Evolutionary conservation across 2,797 vertebrate genomes (phyloP).

Genomic region (Ataeniobius toweri): DNA sequence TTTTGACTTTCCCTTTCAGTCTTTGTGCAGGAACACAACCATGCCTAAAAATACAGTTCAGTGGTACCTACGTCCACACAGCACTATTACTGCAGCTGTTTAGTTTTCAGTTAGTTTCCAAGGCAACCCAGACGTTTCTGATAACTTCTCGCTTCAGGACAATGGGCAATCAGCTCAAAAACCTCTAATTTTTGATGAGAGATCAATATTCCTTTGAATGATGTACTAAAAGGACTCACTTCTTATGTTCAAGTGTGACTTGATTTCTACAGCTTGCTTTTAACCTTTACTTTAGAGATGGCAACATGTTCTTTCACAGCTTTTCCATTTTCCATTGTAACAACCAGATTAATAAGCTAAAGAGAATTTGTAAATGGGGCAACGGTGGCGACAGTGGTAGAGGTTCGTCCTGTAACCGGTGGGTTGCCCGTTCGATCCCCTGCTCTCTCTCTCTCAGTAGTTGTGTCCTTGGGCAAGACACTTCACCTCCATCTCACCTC

Average conservation of each 20-base stretch:
- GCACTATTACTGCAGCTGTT: constrained; percentile 11
- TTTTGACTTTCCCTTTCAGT: constrained; percentile 23
- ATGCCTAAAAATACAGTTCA: constrained; percentile 43
- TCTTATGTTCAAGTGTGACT: not conserved
- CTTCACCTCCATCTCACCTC: too few relatives aligned
- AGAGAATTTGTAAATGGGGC: not conserved
- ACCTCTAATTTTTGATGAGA: not conserved
- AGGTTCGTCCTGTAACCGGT: too few relatives aligned
- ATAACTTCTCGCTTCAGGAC: not conserved
- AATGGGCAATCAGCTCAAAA: constrained; percentile 1
- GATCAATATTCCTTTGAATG: too few relatives aligned
- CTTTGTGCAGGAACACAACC: constrained; percentile 13
- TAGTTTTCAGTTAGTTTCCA: constrained; percentile 31
- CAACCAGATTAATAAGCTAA: not conserved
- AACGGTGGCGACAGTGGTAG: too few relatives aligned
- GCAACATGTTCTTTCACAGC: not conserved
- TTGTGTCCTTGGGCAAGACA: too few relatives aligned
- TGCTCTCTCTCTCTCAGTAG: too few relatives aligned
- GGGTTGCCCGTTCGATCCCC: too few relatives aligned
- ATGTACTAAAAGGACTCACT: not conserved
- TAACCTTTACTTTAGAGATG: not conserved
- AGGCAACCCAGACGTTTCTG: constrained; percentile 24
- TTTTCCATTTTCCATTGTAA: not conserved
- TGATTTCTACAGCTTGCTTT: not conserved
- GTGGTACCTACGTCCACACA: constrained; percentile 2